phyloP scores from a whole-genome alignment of 2,113 vertebrate species.

The Zosterops lateralis region DNA sequence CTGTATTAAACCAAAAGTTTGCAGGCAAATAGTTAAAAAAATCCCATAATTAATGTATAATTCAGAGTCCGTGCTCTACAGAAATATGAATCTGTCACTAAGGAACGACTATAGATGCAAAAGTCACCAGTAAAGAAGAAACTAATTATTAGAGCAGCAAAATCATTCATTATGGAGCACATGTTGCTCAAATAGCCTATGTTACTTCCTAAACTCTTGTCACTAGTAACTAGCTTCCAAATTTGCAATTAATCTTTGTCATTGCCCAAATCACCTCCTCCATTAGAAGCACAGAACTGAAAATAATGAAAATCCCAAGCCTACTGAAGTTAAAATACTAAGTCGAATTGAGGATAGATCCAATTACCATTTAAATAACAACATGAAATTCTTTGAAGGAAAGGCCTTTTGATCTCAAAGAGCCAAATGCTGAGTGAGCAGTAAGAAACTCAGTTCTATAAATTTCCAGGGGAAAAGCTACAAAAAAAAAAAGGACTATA shows the following conservation, averaged over 20 bases:
- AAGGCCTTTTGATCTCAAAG: slow-evolving; percentile 59
- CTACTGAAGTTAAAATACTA: slow-evolving; percentile 46
- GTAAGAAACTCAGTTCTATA: slow-evolving; percentile 45
- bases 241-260: slow-evolving; percentile 21
- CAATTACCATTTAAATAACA: slow-evolving; percentile 74
- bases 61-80: background rate
- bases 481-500: background rate
- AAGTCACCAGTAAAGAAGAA: background rate
- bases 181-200: background rate
- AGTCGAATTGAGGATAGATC: slow-evolving; percentile 38
- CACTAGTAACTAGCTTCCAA: background rate
- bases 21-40: background rate
- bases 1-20: background rate
- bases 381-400: slow-evolving; percentile 65
- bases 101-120: background rate
- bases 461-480: slow-evolving; percentile 30
- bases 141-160: background rate
- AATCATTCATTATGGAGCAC: background rate
- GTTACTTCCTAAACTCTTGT: background rate
- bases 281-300: slow-evolving; percentile 27
- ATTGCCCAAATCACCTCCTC: slow-evolving; percentile 1
- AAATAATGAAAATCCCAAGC: slow-evolving; percentile 52
- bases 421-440: slow-evolving; percentile 58
- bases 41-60: background rate
- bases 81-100: background rate